Percentiles rank a stretch among this genome's conserved stretches.
Conservation (phyloP, 92 coral and sea anemone genomes). For the Zoanthus solanderi region DNA sequence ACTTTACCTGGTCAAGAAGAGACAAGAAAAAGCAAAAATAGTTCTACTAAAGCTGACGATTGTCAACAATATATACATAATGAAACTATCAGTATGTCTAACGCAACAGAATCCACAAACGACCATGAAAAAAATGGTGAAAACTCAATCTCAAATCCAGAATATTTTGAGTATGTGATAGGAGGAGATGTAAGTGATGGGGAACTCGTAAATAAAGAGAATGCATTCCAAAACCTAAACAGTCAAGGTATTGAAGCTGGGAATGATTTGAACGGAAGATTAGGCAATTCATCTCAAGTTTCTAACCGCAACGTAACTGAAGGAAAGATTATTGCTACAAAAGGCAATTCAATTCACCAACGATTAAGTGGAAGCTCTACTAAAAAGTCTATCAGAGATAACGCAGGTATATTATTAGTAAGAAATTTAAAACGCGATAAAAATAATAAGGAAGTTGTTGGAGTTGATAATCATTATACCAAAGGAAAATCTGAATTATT, state of each 20-base stretch:
- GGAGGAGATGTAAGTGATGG: not conserved
- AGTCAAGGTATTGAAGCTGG: not conserved
- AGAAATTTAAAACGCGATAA: not conserved
- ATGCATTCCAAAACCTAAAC: not conserved
- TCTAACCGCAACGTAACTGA: not conserved
- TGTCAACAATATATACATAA: too few relatives aligned
- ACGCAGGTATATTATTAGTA: not conserved
- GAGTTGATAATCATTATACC: not conserved
- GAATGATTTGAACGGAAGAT: not conserved
- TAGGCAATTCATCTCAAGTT: not conserved
- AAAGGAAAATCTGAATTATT: not conserved
- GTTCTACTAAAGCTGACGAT: not conserved
- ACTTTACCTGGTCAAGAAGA: not conserved
- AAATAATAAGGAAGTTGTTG: not conserved
- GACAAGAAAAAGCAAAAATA: not conserved
- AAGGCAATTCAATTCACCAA: not conserved
- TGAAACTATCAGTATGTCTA: not conserved
- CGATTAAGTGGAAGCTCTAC: not conserved
- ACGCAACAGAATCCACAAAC: not conserved
- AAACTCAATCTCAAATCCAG: not conserved
- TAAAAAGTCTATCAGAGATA: not conserved
- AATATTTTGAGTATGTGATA: slow-evolving; percentile 13
- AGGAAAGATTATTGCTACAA: not conserved
- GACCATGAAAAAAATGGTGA: not conserved
- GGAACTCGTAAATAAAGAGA: not conserved